phyloP scores from a whole-genome alignment of 2,797 vertebrate genomes.

The Alcedo quadribrachys region DNA sequence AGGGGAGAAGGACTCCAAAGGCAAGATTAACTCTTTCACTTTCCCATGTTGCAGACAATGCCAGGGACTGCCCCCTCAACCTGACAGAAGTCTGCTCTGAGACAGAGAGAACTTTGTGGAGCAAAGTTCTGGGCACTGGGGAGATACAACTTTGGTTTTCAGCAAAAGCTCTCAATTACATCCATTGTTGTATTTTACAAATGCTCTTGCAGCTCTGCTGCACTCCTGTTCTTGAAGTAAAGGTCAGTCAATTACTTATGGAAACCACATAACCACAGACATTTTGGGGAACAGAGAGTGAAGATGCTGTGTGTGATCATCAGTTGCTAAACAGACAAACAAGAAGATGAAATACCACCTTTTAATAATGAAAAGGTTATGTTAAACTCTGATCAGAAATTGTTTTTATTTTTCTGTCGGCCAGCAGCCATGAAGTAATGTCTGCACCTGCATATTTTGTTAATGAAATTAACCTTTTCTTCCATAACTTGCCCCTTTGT shows the following conservation, averaged over 20 bases:
- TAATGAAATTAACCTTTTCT: conserved; percentile 34
- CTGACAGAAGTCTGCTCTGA: not conserved
- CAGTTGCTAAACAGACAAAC: not conserved
- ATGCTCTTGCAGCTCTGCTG: not conserved
- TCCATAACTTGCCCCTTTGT: not conserved
- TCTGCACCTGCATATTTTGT: not conserved
- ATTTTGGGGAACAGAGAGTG: not conserved
- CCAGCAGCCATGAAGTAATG: not conserved
- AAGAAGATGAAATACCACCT: conserved; percentile 18
- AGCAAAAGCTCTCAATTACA: not conserved
- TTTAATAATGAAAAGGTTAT: conserved; percentile 50
- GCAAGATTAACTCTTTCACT: not conserved
- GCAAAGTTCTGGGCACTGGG: not conserved
- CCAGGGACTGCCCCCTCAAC: not conserved
- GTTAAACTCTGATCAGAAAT: not conserved
- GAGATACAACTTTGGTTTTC: not conserved
- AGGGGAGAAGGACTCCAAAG: not conserved
- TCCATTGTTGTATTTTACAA: not conserved
- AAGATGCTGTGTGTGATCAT: not conserved
- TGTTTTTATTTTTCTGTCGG: not conserved
- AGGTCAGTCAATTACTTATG: conserved; percentile 38
- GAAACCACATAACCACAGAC: not conserved
- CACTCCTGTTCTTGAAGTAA: conserved; percentile 7
- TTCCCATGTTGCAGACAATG: fast-evolving
- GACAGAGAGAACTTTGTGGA: not conserved